These are phyloP conservation scores for Eurypyga helias DNA, from an alignment of 2,113 vertebrate genomes.

Conservation along the genomic window DNA sequence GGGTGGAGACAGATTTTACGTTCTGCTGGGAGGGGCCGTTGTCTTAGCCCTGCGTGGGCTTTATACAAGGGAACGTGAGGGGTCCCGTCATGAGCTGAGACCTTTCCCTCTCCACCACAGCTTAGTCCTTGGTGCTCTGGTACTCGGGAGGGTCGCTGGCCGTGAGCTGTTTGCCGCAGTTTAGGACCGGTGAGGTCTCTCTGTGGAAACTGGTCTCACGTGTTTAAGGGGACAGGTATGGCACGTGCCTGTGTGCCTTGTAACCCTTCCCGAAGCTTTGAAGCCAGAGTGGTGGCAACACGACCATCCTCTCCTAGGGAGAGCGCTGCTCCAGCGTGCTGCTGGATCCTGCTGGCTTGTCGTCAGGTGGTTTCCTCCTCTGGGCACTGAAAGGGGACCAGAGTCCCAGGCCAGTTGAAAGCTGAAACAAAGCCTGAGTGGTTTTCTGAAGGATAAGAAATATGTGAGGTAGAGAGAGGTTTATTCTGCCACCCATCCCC, in stretches of 20 bases:
- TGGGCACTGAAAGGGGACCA: neutral
- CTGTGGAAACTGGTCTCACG: neutral
- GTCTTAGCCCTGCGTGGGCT: neutral
- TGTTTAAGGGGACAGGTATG: neutral
- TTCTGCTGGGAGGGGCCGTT: neutral
- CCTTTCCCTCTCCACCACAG: neutral
- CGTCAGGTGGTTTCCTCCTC: neutral
- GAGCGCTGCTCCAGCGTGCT: neutral
- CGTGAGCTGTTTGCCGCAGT: neutral
- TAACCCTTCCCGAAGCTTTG: neutral
- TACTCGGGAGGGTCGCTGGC: neutral
- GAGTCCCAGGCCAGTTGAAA: neutral
- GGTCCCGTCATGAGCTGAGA: neutral
- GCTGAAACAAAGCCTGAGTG: neutral
- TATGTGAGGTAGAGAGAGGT: neutral
- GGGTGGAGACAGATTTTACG: neutral
- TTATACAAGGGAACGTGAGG: neutral
- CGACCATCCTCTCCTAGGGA: neutral
- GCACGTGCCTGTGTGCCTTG: neutral
- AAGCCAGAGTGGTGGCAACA: neutral
- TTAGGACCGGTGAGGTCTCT: neutral
- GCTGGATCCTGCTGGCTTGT: neutral
- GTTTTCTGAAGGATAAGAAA: conserved; percentile 10
- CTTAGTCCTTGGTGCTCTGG: neutral
- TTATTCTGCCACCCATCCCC: neutral